These are phyloP conservation scores for Abrostola tripartita DNA, from an alignment of 2,888 invertebrate genomes.

Conservation along the genomic window DNA sequence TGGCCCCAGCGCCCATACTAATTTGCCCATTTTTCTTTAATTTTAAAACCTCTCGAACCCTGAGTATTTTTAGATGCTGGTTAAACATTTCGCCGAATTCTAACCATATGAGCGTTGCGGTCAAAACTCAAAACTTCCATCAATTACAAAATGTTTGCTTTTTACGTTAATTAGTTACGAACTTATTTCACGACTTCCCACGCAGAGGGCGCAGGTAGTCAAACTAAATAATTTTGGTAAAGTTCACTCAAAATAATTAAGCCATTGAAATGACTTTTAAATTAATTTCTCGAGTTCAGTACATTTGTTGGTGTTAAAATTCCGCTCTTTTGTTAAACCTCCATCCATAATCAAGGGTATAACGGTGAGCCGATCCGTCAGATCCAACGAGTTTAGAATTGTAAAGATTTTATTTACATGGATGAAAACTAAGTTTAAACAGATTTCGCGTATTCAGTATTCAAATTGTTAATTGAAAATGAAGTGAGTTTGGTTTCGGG, in stretches of 20 bases:
- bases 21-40: too few species aligned
- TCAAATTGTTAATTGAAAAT: conserved; percentile 26
- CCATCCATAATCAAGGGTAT: conserved; percentile 16
- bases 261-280: conserved; percentile 62
- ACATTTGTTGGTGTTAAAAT: conserved; percentile 45
- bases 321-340: conserved; percentile 33
- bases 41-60: not conserved
- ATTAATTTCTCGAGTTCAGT: conserved; percentile 63
- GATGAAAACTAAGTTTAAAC: conserved; percentile 20
- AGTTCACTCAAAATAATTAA: conserved; percentile 58
- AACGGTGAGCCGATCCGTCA: conserved; percentile 25
- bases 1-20: too few species aligned
- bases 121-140: conserved; percentile 15
- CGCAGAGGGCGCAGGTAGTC: conserved; percentile 48
- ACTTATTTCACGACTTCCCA: conserved; percentile 28
- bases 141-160: conserved; percentile 29
- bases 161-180: conserved; percentile 29
- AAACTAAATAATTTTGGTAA: conserved; percentile 43
- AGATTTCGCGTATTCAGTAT: conserved; percentile 11
- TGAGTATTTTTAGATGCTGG: not conserved
- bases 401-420: conserved; percentile 26
- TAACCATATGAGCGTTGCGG: conserved; percentile 5
- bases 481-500: conserved; percentile 2
- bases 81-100: conserved; percentile 1
- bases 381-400: conserved; percentile 24